Percentiles rank a stretch among this genome's conserved stretches.
Conservation (phyloP, 2,888 invertebrate genomes). For the Agrypnus murinus region DNA sequence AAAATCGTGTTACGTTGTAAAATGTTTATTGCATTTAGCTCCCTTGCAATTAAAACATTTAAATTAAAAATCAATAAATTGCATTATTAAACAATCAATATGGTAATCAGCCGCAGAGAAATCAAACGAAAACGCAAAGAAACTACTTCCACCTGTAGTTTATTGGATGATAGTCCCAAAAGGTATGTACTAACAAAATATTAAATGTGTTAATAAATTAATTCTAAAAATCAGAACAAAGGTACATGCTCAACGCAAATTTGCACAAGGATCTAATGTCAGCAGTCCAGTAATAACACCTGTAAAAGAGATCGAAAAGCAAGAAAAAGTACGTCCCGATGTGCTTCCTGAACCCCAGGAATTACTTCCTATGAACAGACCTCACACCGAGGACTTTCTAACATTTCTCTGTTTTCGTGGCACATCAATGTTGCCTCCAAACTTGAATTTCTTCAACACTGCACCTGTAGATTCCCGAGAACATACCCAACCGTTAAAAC, state of each 20-base stretch:
- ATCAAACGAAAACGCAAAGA: slow-evolving; percentile 70
- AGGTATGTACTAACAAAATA: slow-evolving; percentile 67
- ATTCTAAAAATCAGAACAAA: slow-evolving; percentile 76
- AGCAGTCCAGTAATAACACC: slow-evolving; percentile 76
- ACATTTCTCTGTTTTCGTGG: slow-evolving; percentile 90
- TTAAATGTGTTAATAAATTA: slow-evolving; percentile 4
- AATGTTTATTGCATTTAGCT: neutral
- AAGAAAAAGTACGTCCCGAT: slow-evolving; percentile 66
- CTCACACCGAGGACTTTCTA: slow-evolving; percentile 89
- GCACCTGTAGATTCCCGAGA: slow-evolving; percentile 66
- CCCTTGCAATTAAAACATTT: neutral
- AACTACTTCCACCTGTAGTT: slow-evolving; percentile 55
- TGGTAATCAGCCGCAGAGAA: slow-evolving; percentile 68
- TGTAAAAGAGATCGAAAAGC: slow-evolving; percentile 76
- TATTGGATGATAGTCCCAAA: slow-evolving; percentile 71
- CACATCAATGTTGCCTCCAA: slow-evolving; percentile 82
- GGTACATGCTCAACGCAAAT: slow-evolving; percentile 91
- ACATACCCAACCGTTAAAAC: slow-evolving; percentile 58
- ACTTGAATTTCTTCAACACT: slow-evolving; percentile 80
- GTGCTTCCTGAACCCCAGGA: slow-evolving; percentile 75
- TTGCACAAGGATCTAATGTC: slow-evolving; percentile 85
- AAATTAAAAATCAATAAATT: no score
- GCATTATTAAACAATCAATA: slow-evolving; percentile 42
- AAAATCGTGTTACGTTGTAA: neutral
- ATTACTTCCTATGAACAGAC: slow-evolving; percentile 79